A percentile compares a stretch with the other conserved stretches of the same genome.
phyloP scores from a whole-genome alignment of 2,113 vertebrate genomes.

The Motacilla tschutschensis region DNA sequence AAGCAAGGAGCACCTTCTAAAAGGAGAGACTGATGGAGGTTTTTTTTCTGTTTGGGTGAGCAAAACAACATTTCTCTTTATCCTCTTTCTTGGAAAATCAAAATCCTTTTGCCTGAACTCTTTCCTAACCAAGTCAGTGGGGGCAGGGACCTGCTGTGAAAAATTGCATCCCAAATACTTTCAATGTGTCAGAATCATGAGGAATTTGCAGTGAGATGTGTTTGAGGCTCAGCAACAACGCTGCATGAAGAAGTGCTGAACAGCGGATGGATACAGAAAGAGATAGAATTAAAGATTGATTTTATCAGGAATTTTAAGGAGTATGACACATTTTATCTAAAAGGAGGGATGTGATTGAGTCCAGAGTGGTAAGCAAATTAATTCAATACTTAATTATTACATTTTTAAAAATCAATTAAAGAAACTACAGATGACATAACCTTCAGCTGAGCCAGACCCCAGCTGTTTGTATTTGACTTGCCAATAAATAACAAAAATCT shows the following conservation, averaged over 20 bases:
- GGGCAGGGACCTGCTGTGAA: neutral
- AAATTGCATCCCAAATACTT: neutral
- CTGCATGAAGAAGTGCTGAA: neutral
- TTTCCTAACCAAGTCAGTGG: neutral
- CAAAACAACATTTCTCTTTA: neutral
- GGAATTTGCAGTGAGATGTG: neutral
- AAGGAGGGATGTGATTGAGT: neutral
- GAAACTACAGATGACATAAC: neutral
- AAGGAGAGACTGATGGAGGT: neutral
- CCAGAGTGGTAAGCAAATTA: neutral
- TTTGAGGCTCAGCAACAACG: neutral
- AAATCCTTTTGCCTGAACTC: neutral
- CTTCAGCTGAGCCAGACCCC: neutral
- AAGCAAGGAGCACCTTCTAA: neutral
- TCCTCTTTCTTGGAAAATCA: neutral
- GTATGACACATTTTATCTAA: neutral
- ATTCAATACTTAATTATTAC: neutral
- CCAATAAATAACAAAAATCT: conserved; percentile 2
- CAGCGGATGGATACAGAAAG: neutral
- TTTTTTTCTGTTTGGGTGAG: neutral
- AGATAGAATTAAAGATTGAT: neutral
- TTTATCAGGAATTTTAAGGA: neutral
- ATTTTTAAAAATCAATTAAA: neutral
- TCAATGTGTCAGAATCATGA: neutral
- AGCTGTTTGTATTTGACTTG: neutral